Evolutionary conservation across 2,888 invertebrate species (phyloP), one percentile per base, ranked within the genome.

Genomic region (Lycaena phlaeas): DNA sequence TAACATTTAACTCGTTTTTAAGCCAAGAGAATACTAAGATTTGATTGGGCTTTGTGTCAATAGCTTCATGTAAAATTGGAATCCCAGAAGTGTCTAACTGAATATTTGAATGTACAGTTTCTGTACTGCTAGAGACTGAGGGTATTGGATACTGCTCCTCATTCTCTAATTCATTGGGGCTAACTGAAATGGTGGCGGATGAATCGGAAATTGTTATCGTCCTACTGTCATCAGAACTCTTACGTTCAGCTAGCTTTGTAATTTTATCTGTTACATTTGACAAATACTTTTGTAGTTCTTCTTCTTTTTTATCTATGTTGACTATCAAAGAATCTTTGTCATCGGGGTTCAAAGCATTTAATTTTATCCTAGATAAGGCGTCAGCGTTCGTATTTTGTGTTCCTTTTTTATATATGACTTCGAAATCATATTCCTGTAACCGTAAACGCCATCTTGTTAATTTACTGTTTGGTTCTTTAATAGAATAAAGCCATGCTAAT

Each of bases 341-440:
- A 14, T 46, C 38, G 10, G 27, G 14, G 4, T 18, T 17, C 29
- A 42, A n/a, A 11, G 41, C 36, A 15, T 48, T 47, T 38, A 53
- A 14, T 38, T 41, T 36, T 11, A 52, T 45, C 14, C 52, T 15
- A 2, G 53, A 52, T 7, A 53, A 38, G 4, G 52, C 51, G 12
- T 52, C 52, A n/a, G 57, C 57, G 36, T 61, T 57, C 2, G 44
- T 46, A 41, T 62, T 62, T 37, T 54, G 41, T 45, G 50, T 50
- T 4, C 61, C 60, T 4, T 51, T 48, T 52, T 57, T 63, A 59
- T 51, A 45, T 9, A 34, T 26, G 2, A 49, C 42, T 12, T 51
- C 42, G 28, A 49, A 51, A 14, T 50, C 43, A 15, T 48, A 51
- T 36, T 53, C 50, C 11, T 43, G 18, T 18, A 51, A 14, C 12